Evolutionary conservation across 2,113 vertebrate genomes (phyloP), one percentile per base, ranked within the genome.

Genomic region (Pogona vitticeps): DNA sequence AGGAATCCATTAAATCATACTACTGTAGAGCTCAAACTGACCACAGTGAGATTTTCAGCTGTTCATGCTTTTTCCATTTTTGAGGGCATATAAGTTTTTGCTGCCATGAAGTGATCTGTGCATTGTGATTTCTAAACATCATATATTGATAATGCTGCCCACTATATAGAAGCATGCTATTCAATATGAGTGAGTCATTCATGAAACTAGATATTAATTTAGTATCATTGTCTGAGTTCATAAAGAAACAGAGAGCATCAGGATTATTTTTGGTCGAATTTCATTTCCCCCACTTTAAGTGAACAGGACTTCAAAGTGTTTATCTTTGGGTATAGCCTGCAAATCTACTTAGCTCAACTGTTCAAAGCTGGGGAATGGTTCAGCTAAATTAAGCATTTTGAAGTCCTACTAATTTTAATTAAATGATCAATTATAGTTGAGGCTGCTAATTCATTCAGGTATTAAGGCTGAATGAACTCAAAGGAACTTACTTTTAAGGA

Each of bases 11-110:
- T n/a, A 72, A 21, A 72, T 68, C 36, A 72, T 92, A 86, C 91
- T 89, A 6, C 84, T 72, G 76, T 72, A 92, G 56, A 86, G 33
- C 65, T 84, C 80, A 77, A 84, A 88, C 33, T 0, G 1, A 82
- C 40, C 10, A 42, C 52, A 86, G 76, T 6, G 18, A n/a, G 70
- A 85, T n/a, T 36, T 36, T 82, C 33, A 52, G 80, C 56, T 46
- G 82, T 67, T 12, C 73, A 75, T 88, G 6, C 10, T 75, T 46
- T 3, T 63, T 76, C 9, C 20, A 14, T 13, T 59, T n/a, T 63
- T n/a, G 61, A 40, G 38, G 61, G 18, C 38, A 46, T 84, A 15
- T 15, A 31, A 1, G 3, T 15, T 73, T 73, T 38, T 38, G 13
- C 8, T 17, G 31, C 9, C 42, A 15, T 23, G 8, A 13, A 67